Conservation (phyloP, 92 coral and sea anemone species). For the Anthopleura xanthogrammica region DNA sequence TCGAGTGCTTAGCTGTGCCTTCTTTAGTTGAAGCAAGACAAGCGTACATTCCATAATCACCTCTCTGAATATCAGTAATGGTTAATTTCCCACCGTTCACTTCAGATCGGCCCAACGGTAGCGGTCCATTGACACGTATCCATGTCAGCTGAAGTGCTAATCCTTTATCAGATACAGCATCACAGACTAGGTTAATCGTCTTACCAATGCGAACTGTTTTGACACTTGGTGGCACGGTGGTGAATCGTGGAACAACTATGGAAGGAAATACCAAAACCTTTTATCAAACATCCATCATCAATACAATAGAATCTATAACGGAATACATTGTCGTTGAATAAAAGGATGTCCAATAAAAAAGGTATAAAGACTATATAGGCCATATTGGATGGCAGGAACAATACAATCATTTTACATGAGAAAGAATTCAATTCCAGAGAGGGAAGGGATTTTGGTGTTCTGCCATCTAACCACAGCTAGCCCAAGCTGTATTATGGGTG, state of each 20-base stretch:
- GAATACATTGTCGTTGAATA: too few relatives aligned
- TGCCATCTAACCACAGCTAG: too few relatives aligned
- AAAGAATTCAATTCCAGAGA: too few relatives aligned
- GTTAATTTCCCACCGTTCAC: conserved; percentile 65
- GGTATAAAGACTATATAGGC: too few relatives aligned
- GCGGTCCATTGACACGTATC: conserved; percentile 70
- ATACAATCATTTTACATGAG: too few relatives aligned
- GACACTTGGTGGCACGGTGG: conserved; percentile 69
- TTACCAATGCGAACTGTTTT: conserved; percentile 77
- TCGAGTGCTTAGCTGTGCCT: conserved; percentile 61
- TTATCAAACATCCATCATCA: too few relatives aligned
- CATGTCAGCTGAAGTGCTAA: conserved; percentile 48
- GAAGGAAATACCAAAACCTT: too few relatives aligned
- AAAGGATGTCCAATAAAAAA: too few relatives aligned
- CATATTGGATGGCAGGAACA: too few relatives aligned
- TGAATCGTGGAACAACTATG: conserved; percentile 82
- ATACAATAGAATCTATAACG: too few relatives aligned
- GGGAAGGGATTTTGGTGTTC: too few relatives aligned
- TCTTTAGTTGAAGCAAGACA: conserved; percentile 72
- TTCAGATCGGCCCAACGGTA: conserved; percentile 78
- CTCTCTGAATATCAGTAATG: conserved; percentile 59
- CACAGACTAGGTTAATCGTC: conserved; percentile 65
- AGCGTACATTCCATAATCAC: conserved; percentile 77
- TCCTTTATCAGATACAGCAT: conserved; percentile 66
- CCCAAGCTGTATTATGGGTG: too few relatives aligned